Base-by-base conservation (phyloP, 1,140 invertebrate species). In the Lasioglossum albipes region DNA sequence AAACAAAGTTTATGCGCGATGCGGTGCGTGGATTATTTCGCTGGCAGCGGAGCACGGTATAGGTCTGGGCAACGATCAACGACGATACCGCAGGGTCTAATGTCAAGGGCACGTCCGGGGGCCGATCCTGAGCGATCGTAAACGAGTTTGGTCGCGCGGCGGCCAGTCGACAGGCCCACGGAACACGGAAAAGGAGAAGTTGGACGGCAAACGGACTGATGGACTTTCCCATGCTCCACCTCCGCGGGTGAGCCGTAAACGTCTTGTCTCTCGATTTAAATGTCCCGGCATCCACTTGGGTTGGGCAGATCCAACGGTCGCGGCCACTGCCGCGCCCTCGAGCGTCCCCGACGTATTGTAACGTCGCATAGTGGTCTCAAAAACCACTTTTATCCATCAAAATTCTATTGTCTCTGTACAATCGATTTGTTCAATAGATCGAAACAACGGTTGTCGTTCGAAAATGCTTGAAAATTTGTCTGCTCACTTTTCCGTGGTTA, bases 231-330 rank as follows among this genome's bases (percentile, higher is more conserved):
- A 75, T 80, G 83, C 75, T 78, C 67, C 79, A 74, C 84, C 83
- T 76, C 72, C 83, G 31, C 80, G 83, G 79, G 77, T 82, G 75
- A 85, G 67, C 72, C 80, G 75, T 85, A 86, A 86, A 86, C 80
- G 84, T 86, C 84, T 82, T 69, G 84, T 85, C 76, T 77, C 73
- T 69, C 81, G 81, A 85, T 85, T 86, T 86, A 83, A 85, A 83
- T 73, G 81, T 84, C 79, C 78, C 73, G 75, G 61, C 62, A 71
- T 87, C 86, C 54, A 64, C 65, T 16, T 67, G 80, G 85, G 76
- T 86, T 76, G 84, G 69, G 77, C 76, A 75, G 64, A 86, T 86
- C 36, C 64, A 68, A 62, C 70, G 57, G 31, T 84, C 70, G 45
- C 42, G 68, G 68, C 77, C 84, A 83, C 42, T 81, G 75, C 76